These are phyloP conservation scores for Eumacrocentrus americanus DNA, from an alignment of 2,888 invertebrate genomes.

Conservation along the genomic window DNA sequence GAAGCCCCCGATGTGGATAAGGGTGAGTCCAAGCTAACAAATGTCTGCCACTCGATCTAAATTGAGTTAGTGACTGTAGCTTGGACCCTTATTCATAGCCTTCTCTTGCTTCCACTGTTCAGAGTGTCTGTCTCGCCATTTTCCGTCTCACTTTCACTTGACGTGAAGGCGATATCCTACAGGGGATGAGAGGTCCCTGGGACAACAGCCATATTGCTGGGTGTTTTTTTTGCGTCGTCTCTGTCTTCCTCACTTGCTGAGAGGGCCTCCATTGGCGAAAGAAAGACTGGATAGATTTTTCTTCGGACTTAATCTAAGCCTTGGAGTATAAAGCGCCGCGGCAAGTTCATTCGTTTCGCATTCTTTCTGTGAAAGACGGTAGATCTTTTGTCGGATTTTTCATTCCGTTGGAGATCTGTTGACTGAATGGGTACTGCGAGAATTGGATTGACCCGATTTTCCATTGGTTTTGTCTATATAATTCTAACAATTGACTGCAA, in stretches of 20 bases:
- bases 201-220: conserved; percentile 56
- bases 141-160: conserved; percentile 29
- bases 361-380: conserved; percentile 25
- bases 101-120: conserved; percentile 11
- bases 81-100: conserved; percentile 29
- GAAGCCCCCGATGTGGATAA: conserved; percentile 20
- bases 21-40: conserved; percentile 54
- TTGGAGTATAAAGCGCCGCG: conserved; percentile 51
- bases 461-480: no score
- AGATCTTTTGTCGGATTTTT: not conserved
- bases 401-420: not conserved
- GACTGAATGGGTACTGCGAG: no score
- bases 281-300: conserved; percentile 56
- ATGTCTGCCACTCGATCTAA: conserved; percentile 62
- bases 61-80: conserved; percentile 58
- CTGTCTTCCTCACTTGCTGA: conserved; percentile 5
- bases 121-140: conserved; percentile 32
- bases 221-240: conserved; percentile 44
- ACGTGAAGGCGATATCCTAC: conserved; percentile 16
- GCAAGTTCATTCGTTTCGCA: conserved; percentile 33
- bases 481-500: no score
- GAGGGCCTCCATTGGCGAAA: not conserved
- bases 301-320: conserved; percentile 60
- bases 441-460: not conserved
- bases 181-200: conserved; percentile 44